Evolutionary conservation across 2,888 invertebrate genomes (phyloP).

Genomic region (Hololepta plana): DNA sequence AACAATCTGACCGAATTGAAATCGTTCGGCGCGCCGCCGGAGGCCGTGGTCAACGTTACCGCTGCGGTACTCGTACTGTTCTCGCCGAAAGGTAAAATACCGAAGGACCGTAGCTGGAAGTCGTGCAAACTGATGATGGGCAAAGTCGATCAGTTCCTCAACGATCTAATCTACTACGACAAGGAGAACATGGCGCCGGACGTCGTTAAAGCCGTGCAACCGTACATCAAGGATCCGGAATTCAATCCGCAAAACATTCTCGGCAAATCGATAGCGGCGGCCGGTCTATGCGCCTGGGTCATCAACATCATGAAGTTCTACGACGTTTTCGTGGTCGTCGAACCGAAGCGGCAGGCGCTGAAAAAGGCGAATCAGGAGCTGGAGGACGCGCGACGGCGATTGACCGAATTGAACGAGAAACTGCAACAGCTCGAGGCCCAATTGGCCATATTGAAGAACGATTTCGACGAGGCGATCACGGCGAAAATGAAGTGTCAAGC

Average conservation of each 20-base stretch:
- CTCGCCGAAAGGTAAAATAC: constrained; percentile 62
- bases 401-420: constrained; percentile 56
- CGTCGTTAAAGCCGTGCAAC: constrained; percentile 57
- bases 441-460: constrained; percentile 53
- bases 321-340: constrained; percentile 79
- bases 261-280: constrained; percentile 78
- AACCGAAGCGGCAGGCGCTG: constrained; percentile 77
- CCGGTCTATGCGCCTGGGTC: constrained; percentile 88
- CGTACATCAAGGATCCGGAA: constrained; percentile 49
- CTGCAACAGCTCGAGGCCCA: constrained; percentile 62
- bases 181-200: constrained; percentile 87
- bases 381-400: constrained; percentile 60
- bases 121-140: constrained; percentile 80
- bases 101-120: constrained; percentile 88
- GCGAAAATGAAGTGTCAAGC: constrained; percentile 82
- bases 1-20: constrained; percentile 86
- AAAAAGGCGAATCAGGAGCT: constrained; percentile 72
- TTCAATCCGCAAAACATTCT: constrained; percentile 71
- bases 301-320: constrained; percentile 82
- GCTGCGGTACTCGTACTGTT: constrained; percentile 81
- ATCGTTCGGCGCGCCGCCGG: constrained; percentile 82
- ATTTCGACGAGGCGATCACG: constrained; percentile 71
- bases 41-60: constrained; percentile 71
- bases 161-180: constrained; percentile 69
- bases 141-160: constrained; percentile 73